Conservation (phyloP, 2,888 invertebrate genomes). For the Chymomyza amoena region DNA sequence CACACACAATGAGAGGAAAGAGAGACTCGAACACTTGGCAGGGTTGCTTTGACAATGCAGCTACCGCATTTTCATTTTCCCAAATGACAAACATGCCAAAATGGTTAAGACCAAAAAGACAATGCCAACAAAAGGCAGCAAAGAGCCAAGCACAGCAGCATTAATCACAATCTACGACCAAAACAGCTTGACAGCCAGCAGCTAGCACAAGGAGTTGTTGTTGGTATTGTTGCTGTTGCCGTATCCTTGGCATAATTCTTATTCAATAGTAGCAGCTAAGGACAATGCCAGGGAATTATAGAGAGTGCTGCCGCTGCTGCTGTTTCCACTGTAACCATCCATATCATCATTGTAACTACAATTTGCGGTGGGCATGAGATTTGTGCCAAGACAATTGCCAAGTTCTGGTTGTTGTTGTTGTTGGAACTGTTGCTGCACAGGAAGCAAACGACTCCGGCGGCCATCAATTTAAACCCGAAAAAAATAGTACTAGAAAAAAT, state of each 20-base stretch:
- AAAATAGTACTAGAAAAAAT: constrained; percentile 45
- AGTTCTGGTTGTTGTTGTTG: constrained; percentile 21
- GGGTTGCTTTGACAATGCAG: constrained; percentile 26
- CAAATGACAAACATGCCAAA: constrained; percentile 75
- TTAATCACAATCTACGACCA: constrained; percentile 67
- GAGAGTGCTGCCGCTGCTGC: not conserved
- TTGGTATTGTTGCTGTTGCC: constrained; percentile 45
- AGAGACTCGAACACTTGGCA: not conserved
- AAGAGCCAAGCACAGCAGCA: constrained; percentile 42
- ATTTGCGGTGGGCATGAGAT: constrained; percentile 73
- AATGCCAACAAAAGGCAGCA: constrained; percentile 47
- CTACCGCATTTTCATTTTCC: constrained; percentile 70
- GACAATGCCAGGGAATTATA: constrained; percentile 51
- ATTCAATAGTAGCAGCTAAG: constrained; percentile 65
- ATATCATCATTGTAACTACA: constrained; percentile 61
- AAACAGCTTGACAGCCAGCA: constrained; percentile 67
- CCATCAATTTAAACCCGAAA: constrained; percentile 58
- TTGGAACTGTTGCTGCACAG: constrained; percentile 5
- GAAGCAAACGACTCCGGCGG: constrained; percentile 50
- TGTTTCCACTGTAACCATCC: constrained; percentile 8
- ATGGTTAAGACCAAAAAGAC: constrained; percentile 60
- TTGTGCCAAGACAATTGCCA: constrained; percentile 69
- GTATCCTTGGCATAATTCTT: constrained; percentile 73
- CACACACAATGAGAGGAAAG: not conserved
- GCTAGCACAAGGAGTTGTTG: not conserved